Base-by-base conservation (phyloP, 2,797 vertebrate genomes). In the Enteromius thamalakanensis region DNA sequence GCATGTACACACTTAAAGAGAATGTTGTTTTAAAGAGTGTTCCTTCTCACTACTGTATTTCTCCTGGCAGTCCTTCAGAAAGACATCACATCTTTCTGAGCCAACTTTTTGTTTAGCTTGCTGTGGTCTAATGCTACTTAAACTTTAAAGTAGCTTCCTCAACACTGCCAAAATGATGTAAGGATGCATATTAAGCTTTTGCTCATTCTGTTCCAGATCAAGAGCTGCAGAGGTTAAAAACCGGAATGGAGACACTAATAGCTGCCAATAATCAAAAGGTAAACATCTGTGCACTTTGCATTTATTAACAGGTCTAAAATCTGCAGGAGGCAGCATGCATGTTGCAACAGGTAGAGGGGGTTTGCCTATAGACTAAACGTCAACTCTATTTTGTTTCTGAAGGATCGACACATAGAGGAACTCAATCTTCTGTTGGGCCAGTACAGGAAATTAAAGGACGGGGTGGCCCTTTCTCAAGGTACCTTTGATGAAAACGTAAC, bases 391-490 rank as follows among this genome's bases (percentile, higher is more conserved):
- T 45, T 26, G 2, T 72, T 42, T 32, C 75, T 81, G 11, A 91
- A 99, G 98, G 97, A 98, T 84, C 96, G 93, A 0, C 96, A 97
- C n/a, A 99, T 99, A 89, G 96, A 98, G 83, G 97, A 99, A 87
- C 91, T 99, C 85, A 97, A 93, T 0, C 32, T 94, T 0, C 90
- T 98, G 11, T 91, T 99, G 4, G 92, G 92, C 85, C 97, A 98
- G 83, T 97, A 96, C 91, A 95, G 96, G 82, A 96, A 94, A 82
- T 91, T 96, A 80, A 97, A 96, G 90, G 97, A 97, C n/a, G 85
- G 91, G 11, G 83, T 92, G 87, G 84, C 90, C 0, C 88, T 93
- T 40, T 85, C 92, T 5, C 93, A 93, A 79, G 93, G 95, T 95
- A 85, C 23, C 9, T 64, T 62, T 62, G 17, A 17, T 9, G 19